Conservation (phyloP, 2,113 vertebrate genomes). For the Alaudala cheleensis region DNA sequence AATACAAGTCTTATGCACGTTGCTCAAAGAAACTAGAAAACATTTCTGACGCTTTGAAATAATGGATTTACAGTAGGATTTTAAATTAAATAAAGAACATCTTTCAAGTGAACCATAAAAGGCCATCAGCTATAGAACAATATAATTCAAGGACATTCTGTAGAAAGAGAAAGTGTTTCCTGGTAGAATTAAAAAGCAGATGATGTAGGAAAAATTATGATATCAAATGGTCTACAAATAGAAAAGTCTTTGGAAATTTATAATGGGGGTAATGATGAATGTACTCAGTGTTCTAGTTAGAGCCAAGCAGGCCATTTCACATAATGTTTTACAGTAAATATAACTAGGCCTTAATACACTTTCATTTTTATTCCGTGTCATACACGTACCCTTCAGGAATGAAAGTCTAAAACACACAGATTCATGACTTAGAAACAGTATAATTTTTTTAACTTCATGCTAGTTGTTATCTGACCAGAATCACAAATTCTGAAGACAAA, state of each 20-base stretch:
- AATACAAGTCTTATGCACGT: neutral
- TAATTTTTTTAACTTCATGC: neutral
- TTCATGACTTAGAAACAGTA: neutral
- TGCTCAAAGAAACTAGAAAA: neutral
- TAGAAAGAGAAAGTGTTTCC: neutral
- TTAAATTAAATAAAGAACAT: neutral
- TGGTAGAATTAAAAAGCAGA: neutral
- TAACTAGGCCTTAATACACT: neutral
- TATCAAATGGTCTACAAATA: conserved; percentile 31
- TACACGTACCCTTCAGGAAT: neutral
- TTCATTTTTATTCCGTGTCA: conserved; percentile 7
- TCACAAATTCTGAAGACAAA: neutral
- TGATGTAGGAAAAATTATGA: neutral
- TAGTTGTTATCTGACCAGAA: neutral
- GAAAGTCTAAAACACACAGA: neutral
- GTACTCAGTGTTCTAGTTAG: conserved; percentile 30
- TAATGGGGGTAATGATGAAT: conserved; percentile 21
- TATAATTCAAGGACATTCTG: neutral
- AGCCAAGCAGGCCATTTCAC: conserved; percentile 31
- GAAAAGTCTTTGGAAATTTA: conserved; percentile 19
- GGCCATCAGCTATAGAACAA: neutral
- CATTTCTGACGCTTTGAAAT: neutral
- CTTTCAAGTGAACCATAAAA: neutral
- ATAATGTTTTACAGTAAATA: conserved; percentile 39
- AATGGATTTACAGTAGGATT: neutral